Base-by-base conservation (phyloP, 2,888 invertebrate species). In the Epinotia nisella region DNA sequence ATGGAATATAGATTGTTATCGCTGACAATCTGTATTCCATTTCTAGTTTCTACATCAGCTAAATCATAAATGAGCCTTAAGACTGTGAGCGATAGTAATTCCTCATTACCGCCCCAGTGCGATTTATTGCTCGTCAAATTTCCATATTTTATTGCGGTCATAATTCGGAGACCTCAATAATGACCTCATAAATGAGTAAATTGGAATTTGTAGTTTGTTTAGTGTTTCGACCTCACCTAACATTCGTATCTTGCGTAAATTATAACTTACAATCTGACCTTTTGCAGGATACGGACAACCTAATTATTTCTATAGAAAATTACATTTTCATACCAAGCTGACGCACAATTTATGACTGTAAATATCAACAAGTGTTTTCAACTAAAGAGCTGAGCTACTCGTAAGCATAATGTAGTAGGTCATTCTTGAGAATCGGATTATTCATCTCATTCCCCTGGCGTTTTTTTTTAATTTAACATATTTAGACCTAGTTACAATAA, bases 71-170 rank as follows among this genome's bases (percentile, higher is more conserved):
- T n/a, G 55, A 66, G 66, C 66, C 66, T 66, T 66, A 66, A 66
- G 87, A 84, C 84, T 78, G 78, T 78, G 78, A 78, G 84, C 83
- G 76, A 84, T 84, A 81, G 81, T 79, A 80, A 81, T 88, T 85
- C 86, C 90, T 91, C 89, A 92, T 92, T 92, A 90, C 87, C 75
- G 77, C 76, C 77, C 76, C 83, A 78, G 80, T 80, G 82, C 81
- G 82, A 85, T 88, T 90, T 91, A 91, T 89, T 86, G 84, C 89
- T 84, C 85, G 82, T 88, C 85, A 87, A 87, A 87, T 82, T 83
- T 86, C 82, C 85, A 85, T 83, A 85, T 85, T 84, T 82, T 81
- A 81, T 81, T 77, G 76, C 75, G 39, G 78, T 78, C 79, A 76
- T 79, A 81, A 81, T 82, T 81, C 81, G 69, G 66, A 74, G 73